Evolutionary conservation across 1,140 invertebrate genomes (phyloP).

Genomic region (Phymorhynchus buccinoides): DNA sequence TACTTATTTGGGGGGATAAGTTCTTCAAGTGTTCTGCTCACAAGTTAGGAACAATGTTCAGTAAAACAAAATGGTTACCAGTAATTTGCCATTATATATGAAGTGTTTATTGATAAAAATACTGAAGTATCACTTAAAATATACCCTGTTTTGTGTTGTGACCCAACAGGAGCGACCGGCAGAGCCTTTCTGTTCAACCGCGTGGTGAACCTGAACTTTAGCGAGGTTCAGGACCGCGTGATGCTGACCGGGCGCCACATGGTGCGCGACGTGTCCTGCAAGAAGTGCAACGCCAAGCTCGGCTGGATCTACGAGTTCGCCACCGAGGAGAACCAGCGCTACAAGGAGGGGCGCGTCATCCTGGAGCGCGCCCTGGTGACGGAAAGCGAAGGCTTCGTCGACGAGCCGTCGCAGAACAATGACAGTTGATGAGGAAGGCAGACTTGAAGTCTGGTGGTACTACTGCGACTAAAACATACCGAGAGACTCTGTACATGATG

Average conservation of each 20-base stretch:
- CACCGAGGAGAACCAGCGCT: constrained; percentile 96
- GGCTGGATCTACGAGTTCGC: constrained; percentile 81
- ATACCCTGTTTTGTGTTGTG: neutral
- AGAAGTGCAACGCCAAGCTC: constrained; percentile 87
- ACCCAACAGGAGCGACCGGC: constrained; percentile 83
- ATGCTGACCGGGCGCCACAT: constrained; percentile 87
- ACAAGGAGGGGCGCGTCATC: constrained; percentile 95
- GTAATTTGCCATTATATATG: no score
- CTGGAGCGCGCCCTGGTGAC: constrained; percentile 76
- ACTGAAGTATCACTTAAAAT: no score
- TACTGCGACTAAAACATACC: neutral
- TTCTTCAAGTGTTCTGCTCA: no score
- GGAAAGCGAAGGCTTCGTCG: constrained; percentile 73
- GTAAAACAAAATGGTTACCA: no score
- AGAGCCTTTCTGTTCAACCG: constrained; percentile 90
- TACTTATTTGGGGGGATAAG: no score
- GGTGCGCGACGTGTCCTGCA: constrained; percentile 97
- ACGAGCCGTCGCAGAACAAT: constrained; percentile 53
- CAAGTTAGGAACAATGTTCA: no score
- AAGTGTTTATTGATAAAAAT: no score
- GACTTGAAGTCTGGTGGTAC: no score
- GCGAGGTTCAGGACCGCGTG: constrained; percentile 73
- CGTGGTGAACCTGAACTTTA: constrained; percentile 72
- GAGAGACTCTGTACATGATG: neutral
- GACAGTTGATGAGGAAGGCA: constrained; percentile 59